Conservation (phyloP, 2,113 vertebrate species). For the Cervus canadensis region DNA sequence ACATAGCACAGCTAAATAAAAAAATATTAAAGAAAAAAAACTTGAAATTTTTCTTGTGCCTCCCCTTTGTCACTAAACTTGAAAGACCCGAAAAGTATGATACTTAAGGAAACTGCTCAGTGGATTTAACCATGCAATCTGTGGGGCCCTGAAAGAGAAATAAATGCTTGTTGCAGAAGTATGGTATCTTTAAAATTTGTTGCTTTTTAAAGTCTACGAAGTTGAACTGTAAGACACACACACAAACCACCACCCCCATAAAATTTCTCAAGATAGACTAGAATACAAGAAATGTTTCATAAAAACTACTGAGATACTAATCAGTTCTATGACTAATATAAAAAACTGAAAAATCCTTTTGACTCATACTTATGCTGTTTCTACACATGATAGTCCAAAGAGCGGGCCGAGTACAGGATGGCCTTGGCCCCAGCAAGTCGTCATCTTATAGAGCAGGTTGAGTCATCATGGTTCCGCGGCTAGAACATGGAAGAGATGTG, state of each 20-base stretch:
- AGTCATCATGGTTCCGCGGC: not conserved
- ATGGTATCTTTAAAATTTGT: conserved; percentile 59
- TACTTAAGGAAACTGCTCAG: conserved; percentile 53
- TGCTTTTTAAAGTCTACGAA: conserved; percentile 66
- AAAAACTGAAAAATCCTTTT: conserved; percentile 63
- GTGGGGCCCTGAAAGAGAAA: conserved; percentile 29
- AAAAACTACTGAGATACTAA: conserved; percentile 71
- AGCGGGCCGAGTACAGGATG: not conserved
- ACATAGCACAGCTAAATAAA: not conserved
- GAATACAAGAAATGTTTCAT: conserved; percentile 42
- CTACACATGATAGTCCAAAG: not conserved
- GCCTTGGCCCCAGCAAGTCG: too few species aligned
- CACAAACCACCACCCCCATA: not conserved
- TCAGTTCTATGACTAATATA: conserved; percentile 67
- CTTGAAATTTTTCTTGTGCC: conserved; percentile 68
- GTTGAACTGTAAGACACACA: conserved; percentile 49
- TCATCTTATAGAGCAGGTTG: not conserved
- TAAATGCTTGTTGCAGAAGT: conserved; percentile 21
- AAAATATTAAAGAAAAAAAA: conserved; percentile 78
- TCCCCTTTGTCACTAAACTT: conserved; percentile 49
- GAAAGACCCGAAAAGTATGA: conserved; percentile 58
- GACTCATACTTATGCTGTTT: conserved; percentile 31
- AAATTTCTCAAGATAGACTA: conserved; percentile 63
- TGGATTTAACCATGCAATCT: conserved; percentile 46
- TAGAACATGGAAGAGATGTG: not conserved